Evolutionary conservation across 1,140 invertebrate species (phyloP), one percentile per base, ranked within the genome.

Genomic region (Cherax quadricarinatus): DNA sequence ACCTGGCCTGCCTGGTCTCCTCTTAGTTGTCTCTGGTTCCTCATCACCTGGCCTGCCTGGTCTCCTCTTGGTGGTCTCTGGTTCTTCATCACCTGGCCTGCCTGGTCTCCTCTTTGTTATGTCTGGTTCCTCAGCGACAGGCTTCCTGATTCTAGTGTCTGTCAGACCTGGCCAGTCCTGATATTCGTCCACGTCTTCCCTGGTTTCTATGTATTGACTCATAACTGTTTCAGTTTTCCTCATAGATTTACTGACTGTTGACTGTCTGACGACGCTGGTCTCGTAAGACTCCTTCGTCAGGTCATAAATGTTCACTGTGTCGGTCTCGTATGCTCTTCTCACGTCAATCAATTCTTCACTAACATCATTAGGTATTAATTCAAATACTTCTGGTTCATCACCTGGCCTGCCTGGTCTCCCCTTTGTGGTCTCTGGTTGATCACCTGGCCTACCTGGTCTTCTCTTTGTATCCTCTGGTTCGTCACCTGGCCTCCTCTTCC

Each of bases 61-160:
- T 62, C 82, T 84, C 66, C 84, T 86, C 60, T 66, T 86, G 2
- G 60, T 86, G 84, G 24, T 73, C 57, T 86, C 84, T 41, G 84
- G 53, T 73, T 88, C 75, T 18, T 79, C 73, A n/a, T 87, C 85
- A 73, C 83, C 66, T 86, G 83, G 83, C 62, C 62, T 73, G 41
- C 4, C 24, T 48, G 84, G 84, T 66, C 62, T 66, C 62, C 14
- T 66, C 62, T 66, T 66, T 21, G 1, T 66, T 0, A 3, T 18
- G 0, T 66, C 62, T 66, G 57, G 57, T 60, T 60, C 2, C 30
- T 41, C 30, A 41, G 30, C 2, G 0, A 41, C 0, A 41, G 30
- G 30, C 30, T 41, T 2, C 30, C 30, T 41, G 30, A 41, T 41
- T 41, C 30, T 41, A 0, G 30, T 41, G 30, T 41, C 30, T 41